Evolutionary conservation across 2,113 vertebrate species (phyloP), one percentile per base, ranked within the genome.

Genomic region (Apaloderma vittatum): DNA sequence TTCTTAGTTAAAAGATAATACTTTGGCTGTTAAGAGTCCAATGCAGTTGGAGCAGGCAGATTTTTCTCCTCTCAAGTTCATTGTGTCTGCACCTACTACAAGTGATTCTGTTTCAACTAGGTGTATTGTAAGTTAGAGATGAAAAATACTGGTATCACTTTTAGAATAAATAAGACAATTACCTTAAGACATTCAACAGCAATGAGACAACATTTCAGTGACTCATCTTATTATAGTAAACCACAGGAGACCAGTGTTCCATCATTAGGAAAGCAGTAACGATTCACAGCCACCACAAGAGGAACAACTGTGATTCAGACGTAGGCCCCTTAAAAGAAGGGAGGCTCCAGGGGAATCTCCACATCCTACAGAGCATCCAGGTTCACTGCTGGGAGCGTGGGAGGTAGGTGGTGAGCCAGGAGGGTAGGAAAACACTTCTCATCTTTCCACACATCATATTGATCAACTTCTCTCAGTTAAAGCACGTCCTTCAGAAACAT

Each of bases 191-290:
- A 81, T 83, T 90, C 86, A 88, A 62, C 17, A 82, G 74, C 1
- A 0, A 91, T 93, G 67, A 94, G 65, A 86, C 76, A 97, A 92
- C 46, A 59, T 73, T 94, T 91, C 63, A 73, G 72, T 96, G 92
- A 95, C 74, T 96, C 97, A 90, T 92, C 51, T 63, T 77, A 93
- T 86, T 89, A 77, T 4, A 83, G 81, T 43, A 90, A 80, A 76
- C 68, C 93, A 91, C 80, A 65, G 71, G 84, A 95, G 88, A 96
- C 63, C 77, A 58, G 83, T 81, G 75, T 90, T 97, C 75, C 71
- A 88, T 90, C 77, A 76, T 78, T 70, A 94, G 49, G 27, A 95
- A 72, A 74, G 73, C 57, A 68, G 68, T 87, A 94, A 96, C 72
- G 71, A 97, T 70, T 93, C 92, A 84, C 86, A 97, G 73, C 34